Evolutionary conservation across 2,113 vertebrate genomes (phyloP).

Genomic region (Daboia siamensis): DNA sequence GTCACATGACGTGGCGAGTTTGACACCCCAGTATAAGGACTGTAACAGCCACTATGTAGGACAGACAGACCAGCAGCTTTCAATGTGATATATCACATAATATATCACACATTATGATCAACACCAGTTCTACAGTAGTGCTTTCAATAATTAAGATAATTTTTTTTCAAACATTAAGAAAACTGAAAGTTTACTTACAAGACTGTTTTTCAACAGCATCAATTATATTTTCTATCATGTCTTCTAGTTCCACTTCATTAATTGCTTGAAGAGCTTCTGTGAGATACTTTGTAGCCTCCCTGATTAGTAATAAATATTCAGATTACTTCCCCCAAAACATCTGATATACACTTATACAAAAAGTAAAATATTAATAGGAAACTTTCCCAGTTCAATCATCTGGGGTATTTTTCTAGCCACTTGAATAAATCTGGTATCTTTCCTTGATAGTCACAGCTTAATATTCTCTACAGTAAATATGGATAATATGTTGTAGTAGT

Average conservation of each 20-base stretch:
- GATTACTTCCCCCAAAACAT: background rate
- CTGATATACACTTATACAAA: background rate
- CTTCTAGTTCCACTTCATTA: constrained; percentile 78
- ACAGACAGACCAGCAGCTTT: background rate
- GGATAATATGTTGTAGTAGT: background rate
- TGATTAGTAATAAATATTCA: constrained; percentile 45
- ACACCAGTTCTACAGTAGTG: background rate
- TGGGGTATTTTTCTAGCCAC: background rate
- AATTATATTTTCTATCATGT: constrained; percentile 82
- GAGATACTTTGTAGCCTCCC: constrained; percentile 86
- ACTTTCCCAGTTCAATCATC: background rate
- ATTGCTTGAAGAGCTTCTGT: constrained; percentile 80
- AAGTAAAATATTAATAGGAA: background rate
- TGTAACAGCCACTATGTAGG: background rate
- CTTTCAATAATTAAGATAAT: background rate
- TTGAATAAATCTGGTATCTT: background rate
- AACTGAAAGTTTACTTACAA: constrained; percentile 70
- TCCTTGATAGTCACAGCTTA: background rate
- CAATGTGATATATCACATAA: background rate
- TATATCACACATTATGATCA: no score
- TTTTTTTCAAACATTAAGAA: background rate
- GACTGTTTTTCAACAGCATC: constrained; percentile 92
- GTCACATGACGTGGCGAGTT: no score
- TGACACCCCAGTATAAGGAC: background rate
- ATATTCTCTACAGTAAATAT: background rate